Evolutionary conservation across 1,140 invertebrate genomes (phyloP).

Genomic region (Monomorium pharaonis): DNA sequence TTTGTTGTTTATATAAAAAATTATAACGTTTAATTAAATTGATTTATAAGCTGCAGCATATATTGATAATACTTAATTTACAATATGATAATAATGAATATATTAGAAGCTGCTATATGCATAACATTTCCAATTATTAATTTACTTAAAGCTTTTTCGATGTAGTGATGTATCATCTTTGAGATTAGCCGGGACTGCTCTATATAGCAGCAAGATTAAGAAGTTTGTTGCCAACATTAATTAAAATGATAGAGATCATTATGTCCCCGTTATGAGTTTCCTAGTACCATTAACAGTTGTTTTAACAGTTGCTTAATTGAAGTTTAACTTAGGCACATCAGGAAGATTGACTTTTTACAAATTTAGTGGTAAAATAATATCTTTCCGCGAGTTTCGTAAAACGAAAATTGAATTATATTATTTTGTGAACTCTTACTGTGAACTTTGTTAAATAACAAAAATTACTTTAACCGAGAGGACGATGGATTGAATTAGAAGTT

Average conservation of each 20-base stretch:
- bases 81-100: neutral
- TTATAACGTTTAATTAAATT: neutral
- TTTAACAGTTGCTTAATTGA: neutral
- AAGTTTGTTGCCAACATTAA: conserved; percentile 48
- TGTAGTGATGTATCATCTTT: neutral
- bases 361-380: neutral
- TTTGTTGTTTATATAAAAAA: neutral
- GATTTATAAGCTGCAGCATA: neutral
- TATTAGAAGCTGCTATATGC: neutral
- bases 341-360: neutral
- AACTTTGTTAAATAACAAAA: neutral
- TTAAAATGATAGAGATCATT: conserved; percentile 50
- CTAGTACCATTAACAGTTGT: neutral
- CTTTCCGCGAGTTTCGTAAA: neutral
- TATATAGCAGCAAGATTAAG: conserved; percentile 11
- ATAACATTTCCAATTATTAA: conserved; percentile 13
- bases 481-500: neutral
- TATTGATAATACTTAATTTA: neutral
- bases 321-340: neutral
- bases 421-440: neutral
- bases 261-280: neutral
- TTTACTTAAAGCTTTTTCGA: neutral
- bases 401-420: conserved; percentile 6
- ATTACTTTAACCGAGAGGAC: neutral
- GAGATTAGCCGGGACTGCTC: neutral